A percentile compares a stretch with the other conserved stretches of the same genome.
phyloP scores from a whole-genome alignment of 2,888 invertebrate genomes.

The Eristalis tenax region DNA sequence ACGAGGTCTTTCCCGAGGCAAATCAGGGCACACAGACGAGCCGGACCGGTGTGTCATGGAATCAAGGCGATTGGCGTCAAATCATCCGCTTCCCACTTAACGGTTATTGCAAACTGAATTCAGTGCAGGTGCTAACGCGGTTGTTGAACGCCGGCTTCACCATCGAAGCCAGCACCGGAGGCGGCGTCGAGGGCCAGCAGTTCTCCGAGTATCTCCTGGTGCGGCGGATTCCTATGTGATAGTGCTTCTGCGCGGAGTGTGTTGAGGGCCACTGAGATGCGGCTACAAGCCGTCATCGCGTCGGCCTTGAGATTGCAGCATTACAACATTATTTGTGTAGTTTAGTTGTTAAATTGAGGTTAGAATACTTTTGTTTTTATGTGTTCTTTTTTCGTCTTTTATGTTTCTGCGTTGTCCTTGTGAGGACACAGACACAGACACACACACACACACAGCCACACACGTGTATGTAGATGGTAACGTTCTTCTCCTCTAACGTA shows the following conservation, averaged over 20 bases:
- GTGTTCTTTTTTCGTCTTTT: not conserved
- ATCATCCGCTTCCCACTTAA: slow-evolving; percentile 93
- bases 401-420: slow-evolving; percentile 21
- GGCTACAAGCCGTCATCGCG: slow-evolving; percentile 34
- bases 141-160: slow-evolving; percentile 90
- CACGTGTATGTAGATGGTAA: not conserved
- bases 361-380: slow-evolving; percentile 36
- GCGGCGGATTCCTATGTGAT: slow-evolving; percentile 82
- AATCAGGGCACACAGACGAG: slow-evolving; percentile 89
- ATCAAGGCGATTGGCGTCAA: slow-evolving; percentile 90
- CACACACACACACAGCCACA: not conserved
- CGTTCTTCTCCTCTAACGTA: slow-evolving; percentile 39
- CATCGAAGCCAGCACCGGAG: slow-evolving; percentile 91
- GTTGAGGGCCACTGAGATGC: slow-evolving; percentile 26
- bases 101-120: slow-evolving; percentile 94
- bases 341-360: slow-evolving; percentile 44
- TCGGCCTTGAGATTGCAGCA: slow-evolving; percentile 13
- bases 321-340: slow-evolving; percentile 43
- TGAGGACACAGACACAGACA: not conserved
- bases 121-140: slow-evolving; percentile 92
- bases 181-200: slow-evolving; percentile 93
- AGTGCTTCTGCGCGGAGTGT: slow-evolving; percentile 73
- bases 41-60: slow-evolving; percentile 90
- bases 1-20: slow-evolving; percentile 89
- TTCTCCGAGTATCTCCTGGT: slow-evolving; percentile 94